phyloP scores from a whole-genome alignment of 2,113 vertebrate genomes.

The Rhizomys pruinosus region DNA sequence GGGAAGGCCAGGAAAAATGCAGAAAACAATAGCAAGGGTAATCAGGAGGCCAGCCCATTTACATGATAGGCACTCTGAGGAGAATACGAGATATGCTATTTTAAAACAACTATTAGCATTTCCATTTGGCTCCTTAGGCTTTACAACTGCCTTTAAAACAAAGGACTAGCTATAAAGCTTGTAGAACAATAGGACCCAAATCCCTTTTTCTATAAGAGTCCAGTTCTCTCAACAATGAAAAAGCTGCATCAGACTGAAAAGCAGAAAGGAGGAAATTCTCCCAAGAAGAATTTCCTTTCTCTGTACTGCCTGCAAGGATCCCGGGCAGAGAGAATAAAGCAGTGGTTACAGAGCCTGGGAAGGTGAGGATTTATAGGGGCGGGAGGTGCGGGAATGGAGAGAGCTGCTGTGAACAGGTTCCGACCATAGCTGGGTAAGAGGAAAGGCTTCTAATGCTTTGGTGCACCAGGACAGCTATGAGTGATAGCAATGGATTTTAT shows the following conservation, averaged over 20 bases:
- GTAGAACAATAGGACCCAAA: background rate
- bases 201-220: constrained; percentile 8
- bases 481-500: background rate
- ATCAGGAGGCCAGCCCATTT: background rate
- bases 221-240: background rate
- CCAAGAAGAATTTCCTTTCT: background rate
- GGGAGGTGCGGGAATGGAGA: background rate
- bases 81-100: constrained; percentile 59
- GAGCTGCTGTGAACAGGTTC: background rate
- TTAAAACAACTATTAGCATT: constrained; percentile 64
- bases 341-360: background rate
- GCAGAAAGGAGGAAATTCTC: background rate
- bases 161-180: constrained; percentile 11
- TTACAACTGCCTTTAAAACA: constrained; percentile 30
- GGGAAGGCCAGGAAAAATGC: background rate
- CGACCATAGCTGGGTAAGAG: background rate
- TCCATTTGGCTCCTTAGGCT: background rate
- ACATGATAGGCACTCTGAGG: background rate
- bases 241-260: background rate
- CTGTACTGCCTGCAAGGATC: background rate
- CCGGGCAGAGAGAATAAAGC: background rate
- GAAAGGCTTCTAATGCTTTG: background rate
- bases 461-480: no score
- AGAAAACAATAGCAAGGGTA: background rate
- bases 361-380: background rate